phyloP scores from a whole-genome alignment of 2,113 vertebrate species.

The Tricholaema leucomelas region DNA sequence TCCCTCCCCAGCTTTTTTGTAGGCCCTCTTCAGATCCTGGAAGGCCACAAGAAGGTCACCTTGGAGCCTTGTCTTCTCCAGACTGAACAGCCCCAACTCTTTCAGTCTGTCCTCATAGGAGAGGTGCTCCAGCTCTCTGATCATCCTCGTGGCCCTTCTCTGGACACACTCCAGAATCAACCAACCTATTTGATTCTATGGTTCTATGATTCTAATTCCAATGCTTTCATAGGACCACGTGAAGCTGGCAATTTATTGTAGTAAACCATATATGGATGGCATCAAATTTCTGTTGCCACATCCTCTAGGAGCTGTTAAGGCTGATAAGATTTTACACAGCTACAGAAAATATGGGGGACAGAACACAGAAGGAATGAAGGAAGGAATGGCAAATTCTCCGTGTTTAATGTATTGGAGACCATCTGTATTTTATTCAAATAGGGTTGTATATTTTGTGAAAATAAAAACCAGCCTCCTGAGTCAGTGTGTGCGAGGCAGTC shows the following conservation, averaged over 20 bases:
- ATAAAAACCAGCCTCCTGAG: slow-evolving; percentile 74
- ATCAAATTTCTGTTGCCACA: slow-evolving; percentile 37
- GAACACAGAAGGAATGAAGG: slow-evolving; percentile 13
- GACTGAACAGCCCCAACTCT: too few relatives aligned
- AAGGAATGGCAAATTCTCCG: slow-evolving; percentile 69
- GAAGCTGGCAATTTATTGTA: neutral
- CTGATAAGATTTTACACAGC: slow-evolving; percentile 57
- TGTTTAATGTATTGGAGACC: slow-evolving; percentile 68
- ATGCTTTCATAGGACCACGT: neutral
- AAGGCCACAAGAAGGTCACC: too few relatives aligned
- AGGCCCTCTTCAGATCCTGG: too few relatives aligned
- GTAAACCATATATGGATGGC: neutral
- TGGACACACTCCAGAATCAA: too few relatives aligned
- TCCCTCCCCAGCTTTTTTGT: too few relatives aligned
- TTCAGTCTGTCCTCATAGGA: too few relatives aligned
- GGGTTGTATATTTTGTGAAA: slow-evolving; percentile 78
- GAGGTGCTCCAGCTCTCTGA: too few relatives aligned
- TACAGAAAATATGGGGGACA: slow-evolving; percentile 28
- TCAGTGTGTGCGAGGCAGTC: slow-evolving; percentile 70
- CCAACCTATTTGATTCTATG: too few relatives aligned
- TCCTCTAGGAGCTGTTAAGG: slow-evolving; percentile 10
- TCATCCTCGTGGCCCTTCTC: too few relatives aligned
- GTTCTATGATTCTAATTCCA: too few relatives aligned
- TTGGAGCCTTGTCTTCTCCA: too few relatives aligned
- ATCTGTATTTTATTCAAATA: slow-evolving; percentile 80